Evolutionary conservation across 2,888 invertebrate genomes (phyloP).

Genomic region (Habrosyne pyritoides): DNA sequence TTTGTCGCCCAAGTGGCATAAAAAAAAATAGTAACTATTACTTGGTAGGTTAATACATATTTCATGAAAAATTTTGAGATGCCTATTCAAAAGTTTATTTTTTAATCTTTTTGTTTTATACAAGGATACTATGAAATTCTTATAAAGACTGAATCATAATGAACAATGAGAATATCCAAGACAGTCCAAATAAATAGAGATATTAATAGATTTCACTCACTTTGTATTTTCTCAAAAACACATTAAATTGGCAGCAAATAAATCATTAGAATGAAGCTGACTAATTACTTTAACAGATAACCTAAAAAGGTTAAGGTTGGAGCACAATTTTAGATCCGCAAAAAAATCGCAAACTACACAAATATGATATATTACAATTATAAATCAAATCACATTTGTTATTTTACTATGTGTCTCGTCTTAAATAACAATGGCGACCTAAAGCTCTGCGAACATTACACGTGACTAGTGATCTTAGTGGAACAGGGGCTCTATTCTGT

Average conservation of each 20-base stretch:
- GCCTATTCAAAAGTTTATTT: too few species aligned
- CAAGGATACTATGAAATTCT: too few species aligned
- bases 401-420: not conserved
- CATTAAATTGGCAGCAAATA: not conserved
- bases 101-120: too few species aligned
- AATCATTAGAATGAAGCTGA: not conserved
- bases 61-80: too few species aligned
- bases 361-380: not conserved
- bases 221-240: not conserved
- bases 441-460: not conserved
- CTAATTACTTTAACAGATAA: constrained; percentile 2
- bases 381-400: not conserved
- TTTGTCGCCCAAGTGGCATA: too few species aligned
- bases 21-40: too few species aligned
- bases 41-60: too few species aligned
- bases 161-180: too few species aligned
- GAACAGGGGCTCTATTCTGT: too few species aligned
- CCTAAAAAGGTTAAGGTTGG: constrained; percentile 4
- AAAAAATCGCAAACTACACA: not conserved
- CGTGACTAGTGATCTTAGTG: not conserved
- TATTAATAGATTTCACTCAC: not conserved
- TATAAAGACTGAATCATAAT: too few species aligned
- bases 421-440: not conserved
- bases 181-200: not conserved
- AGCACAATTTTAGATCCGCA: not conserved